Evolutionary conservation across 2,113 vertebrate species (phyloP).

Genomic region (Sprattus sprattus): DNA sequence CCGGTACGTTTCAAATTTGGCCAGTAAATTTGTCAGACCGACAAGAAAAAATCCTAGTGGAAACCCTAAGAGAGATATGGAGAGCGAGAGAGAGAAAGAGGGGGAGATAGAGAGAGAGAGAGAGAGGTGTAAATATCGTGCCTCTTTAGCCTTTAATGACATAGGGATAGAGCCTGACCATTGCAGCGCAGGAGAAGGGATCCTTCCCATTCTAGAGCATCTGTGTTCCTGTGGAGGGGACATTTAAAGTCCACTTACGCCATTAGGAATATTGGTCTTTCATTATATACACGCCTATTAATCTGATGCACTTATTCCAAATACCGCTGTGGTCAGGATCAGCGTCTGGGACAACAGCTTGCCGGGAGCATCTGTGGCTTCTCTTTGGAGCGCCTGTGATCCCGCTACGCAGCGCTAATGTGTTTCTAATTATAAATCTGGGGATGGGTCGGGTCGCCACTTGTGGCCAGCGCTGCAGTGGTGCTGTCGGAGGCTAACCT

Average conservation of each 20-base stretch:
- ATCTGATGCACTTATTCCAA: conserved; percentile 26
- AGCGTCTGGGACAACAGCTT: conserved; percentile 38
- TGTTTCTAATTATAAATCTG: background rate
- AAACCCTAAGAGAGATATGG: too few species aligned
- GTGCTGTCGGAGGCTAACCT: background rate
- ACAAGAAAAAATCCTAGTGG: too few species aligned
- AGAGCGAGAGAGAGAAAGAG: background rate
- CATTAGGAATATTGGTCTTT: conserved; percentile 40
- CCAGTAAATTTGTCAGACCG: too few species aligned
- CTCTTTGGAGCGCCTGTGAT: background rate
- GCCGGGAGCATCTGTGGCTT: conserved; percentile 3
- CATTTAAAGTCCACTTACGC: conserved; percentile 42
- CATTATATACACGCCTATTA: conserved; percentile 38
- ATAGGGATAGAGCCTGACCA: conserved; percentile 44
- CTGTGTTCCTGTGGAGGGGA: conserved; percentile 35
- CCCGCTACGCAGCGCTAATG: background rate
- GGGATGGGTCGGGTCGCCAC: background rate
- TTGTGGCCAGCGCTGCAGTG: background rate
- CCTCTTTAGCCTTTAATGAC: conserved; percentile 46
- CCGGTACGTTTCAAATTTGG: too few species aligned
- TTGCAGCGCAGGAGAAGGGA: conserved; percentile 33
- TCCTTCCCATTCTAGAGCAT: conserved; percentile 30
- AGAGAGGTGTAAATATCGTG: conserved; percentile 20
- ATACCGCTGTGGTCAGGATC: conserved; percentile 27
- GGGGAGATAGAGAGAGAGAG: background rate